Evolutionary conservation across 37 sponge, comb jelly and placozoan species (phyloP), one percentile per base, ranked within the genome.

Genomic region (Chondrosia reniformis): DNA sequence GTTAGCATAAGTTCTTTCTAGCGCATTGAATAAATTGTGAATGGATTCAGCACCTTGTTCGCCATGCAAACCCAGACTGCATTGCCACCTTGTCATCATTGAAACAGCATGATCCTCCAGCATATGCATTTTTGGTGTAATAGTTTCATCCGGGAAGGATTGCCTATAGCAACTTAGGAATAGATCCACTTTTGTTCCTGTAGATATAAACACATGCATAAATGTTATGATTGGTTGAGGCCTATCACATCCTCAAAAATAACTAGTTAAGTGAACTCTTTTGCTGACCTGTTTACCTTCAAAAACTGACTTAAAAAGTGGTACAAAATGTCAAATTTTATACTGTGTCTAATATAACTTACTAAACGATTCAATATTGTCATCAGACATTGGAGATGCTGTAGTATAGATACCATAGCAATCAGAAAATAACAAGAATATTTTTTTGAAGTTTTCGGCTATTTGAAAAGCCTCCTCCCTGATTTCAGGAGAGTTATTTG

Each of bases 31-130:
- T 38, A 21, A 7, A 21, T 31, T 34, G 36, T 69, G 72, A 2
- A 69, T 40, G 39, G 72, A 69, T 34, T 69, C 72, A 7, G 44
- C 72, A 9, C 72, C 72, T 40, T 69, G 72, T 39, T 69, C 72
- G 0, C 44, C 72, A 30, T 34, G 4, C 1, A 69, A 0, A 41
- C 72, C 72, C n/a, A 69, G 44, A 3, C 40, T 44, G 21, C 43
- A 40, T 13, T 69, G 72, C 72, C 72, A 69, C 9, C 42, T 1
- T 5, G 44, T 36, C 72, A 69, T 69, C 72, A 41, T 12, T 39
- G 72, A 44, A 3, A 69, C 72, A 0, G 42, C 72, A 34, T 69
- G 72, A 19, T 69, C 72, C 43, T 69, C 72, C 72, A 69, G 42
- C 4, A 37, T 38, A 44, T 69, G 72, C 4, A 69, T 41, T 25